Conservation (phyloP, 2,888 invertebrate species). For the Cenopis cana region DNA sequence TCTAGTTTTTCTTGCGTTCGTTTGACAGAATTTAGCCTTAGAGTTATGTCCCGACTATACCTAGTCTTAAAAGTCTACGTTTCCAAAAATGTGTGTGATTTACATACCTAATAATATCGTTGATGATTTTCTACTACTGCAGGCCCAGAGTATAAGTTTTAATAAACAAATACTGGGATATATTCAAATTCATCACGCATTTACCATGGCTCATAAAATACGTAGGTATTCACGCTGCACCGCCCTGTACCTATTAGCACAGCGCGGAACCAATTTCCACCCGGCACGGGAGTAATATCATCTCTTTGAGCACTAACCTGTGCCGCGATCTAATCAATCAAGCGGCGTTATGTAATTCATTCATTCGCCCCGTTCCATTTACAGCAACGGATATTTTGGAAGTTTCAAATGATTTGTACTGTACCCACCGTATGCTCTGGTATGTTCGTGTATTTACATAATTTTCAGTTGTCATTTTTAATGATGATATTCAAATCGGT, state of each 20-base stretch:
- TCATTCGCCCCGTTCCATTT: constrained; percentile 34
- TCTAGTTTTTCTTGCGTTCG: too few relatives aligned
- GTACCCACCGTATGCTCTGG: too few relatives aligned
- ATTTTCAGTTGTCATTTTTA: too few relatives aligned
- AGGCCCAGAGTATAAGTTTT: background rate
- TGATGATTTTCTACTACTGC: too few relatives aligned
- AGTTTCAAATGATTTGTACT: background rate
- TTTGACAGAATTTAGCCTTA: too few relatives aligned
- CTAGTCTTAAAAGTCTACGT: too few relatives aligned
- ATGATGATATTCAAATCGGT: too few relatives aligned
- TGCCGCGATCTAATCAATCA: constrained; percentile 61
- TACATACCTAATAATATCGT: background rate
- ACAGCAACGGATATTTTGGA: constrained; percentile 20
- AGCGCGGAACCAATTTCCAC: constrained; percentile 50
- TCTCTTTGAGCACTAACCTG: constrained; percentile 58
- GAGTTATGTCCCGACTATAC: too few relatives aligned
- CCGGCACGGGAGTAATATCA: constrained; percentile 59
- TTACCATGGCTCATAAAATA: background rate
- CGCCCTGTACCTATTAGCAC: constrained; percentile 14
- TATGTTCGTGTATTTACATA: background rate
- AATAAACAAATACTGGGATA: too few relatives aligned
- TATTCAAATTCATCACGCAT: background rate
- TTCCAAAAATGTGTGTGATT: too few relatives aligned
- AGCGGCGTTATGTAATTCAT: constrained; percentile 54
- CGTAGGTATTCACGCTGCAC: constrained; percentile 7